Base-by-base conservation (phyloP, 1,140 invertebrate species). In the Rhyzopertha dominica region DNA sequence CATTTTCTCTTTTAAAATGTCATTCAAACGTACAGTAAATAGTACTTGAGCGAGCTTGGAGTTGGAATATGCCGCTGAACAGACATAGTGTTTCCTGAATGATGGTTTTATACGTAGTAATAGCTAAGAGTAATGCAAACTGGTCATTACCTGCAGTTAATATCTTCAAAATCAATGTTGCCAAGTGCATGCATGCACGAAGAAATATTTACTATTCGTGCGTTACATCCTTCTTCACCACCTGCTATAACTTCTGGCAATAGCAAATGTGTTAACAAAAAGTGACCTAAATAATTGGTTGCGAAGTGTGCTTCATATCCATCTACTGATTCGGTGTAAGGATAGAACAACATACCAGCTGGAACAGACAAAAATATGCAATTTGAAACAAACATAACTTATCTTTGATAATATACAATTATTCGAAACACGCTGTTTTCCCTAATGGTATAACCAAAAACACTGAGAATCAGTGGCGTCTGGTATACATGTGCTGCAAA, bases 21-120 rank as follows among this genome's bases (percentile, higher is more conserved):
- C 68, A 51, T 88, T 77, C 9, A 93, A 64, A 56, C 77, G 76
- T 46, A 78, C 78, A 1, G 89, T 82, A 47, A 79, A 85, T 64
- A 91, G 74, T 30, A 92, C 71, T 72, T 93, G 87, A 18, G 88
- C 87, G 31, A 94, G 67, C 75, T 95, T 95, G 7, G 90, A 92
- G 64, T 89, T 84, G 18, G 81, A 80, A 64, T 95, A 95, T 0
- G 86, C 84, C 28, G 72, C 74, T 42, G 77, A 76, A 0, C 82
- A 73, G 5, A 79, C 72, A 54, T 81, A 85, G 25, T 65, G 48
- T 24, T 69, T 58, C 42, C 73, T 77, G n/a, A n/a, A n/a, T n/a
- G n/a, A n/a, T n/a, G n/a, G n/a, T n/a, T n/a, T n/a, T n/a, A n/a
- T n/a, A n/a, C n/a, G n/a, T n/a, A n/a, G n/a, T n/a, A n/a, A n/a